These are phyloP conservation scores for Tyrannus savana DNA, from an alignment of 2,113 vertebrate genomes.

Conservation along the genomic window DNA sequence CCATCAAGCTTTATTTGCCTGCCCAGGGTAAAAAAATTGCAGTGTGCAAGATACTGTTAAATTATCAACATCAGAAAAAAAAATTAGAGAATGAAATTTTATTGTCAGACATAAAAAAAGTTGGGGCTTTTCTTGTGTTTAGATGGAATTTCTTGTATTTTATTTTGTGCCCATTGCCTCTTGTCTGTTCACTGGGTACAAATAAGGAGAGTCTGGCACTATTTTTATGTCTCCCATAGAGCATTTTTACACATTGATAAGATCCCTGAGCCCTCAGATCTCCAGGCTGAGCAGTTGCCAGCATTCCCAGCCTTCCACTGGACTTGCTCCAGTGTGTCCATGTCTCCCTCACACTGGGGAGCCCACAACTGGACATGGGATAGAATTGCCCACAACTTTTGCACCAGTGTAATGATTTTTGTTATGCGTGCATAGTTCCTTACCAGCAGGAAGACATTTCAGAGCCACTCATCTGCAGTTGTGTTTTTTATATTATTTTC, in stretches of 20 bases:
- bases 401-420: background rate
- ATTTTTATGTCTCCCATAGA: accelerated
- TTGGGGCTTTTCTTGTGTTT: accelerated
- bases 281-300: background rate
- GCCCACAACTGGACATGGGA: background rate
- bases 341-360: background rate
- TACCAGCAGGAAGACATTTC: background rate
- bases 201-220: background rate
- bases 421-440: accelerated
- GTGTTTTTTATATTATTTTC: background rate
- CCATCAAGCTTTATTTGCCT: background rate
- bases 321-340: background rate
- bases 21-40: background rate
- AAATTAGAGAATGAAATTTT: background rate
- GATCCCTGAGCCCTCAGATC: background rate
- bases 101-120: background rate
- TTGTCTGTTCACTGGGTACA: background rate
- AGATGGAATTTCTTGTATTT: background rate
- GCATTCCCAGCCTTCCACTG: background rate
- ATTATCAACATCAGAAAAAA: background rate
- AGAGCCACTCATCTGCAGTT: background rate
- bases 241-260: background rate
- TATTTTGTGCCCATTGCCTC: background rate
- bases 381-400: background rate
- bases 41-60: background rate